Evolutionary conservation across 1,140 invertebrate genomes (phyloP).

Genomic region (Tribolium castaneum): DNA sequence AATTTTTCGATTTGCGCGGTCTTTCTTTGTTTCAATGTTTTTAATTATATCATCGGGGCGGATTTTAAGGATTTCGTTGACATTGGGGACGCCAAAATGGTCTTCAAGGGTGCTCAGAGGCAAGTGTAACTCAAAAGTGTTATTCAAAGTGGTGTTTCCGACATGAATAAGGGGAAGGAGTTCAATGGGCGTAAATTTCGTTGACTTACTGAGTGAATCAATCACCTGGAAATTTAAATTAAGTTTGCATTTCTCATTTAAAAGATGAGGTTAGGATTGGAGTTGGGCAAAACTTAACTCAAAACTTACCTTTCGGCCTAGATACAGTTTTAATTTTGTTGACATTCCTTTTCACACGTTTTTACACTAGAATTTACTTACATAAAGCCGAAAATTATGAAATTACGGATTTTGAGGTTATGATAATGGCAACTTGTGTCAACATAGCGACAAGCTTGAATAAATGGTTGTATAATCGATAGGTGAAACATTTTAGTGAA

Average conservation of each 20-base stretch:
- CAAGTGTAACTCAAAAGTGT: slow-evolving; percentile 57
- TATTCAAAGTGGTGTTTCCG: slow-evolving; percentile 48
- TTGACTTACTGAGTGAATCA: slow-evolving; percentile 53
- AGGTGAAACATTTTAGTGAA: not conserved
- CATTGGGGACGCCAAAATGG: slow-evolving; percentile 58
- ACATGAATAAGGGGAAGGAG: slow-evolving; percentile 58
- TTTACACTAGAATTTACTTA: slow-evolving; percentile 23
- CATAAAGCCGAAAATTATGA: slow-evolving; percentile 13
- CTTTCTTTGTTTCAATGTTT: slow-evolving; percentile 54
- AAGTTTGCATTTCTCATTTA: not conserved
- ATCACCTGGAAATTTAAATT: slow-evolving; percentile 52
- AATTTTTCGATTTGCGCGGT: slow-evolving; percentile 55
- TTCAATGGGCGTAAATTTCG: slow-evolving; percentile 53
- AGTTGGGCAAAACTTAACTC: not conserved
- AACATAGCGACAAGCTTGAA: not conserved
- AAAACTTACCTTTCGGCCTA: slow-evolving; percentile 59
- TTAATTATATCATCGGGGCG: slow-evolving; percentile 62
- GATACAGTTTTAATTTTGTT: slow-evolving; percentile 61
- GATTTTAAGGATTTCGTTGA: slow-evolving; percentile 61
- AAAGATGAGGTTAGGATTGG: slow-evolving; percentile 6
- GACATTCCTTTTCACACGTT: slow-evolving; percentile 52
- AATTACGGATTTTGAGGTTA: slow-evolving; percentile 32
- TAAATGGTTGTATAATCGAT: not conserved
- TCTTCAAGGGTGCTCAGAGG: slow-evolving; percentile 57
- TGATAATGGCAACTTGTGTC: slow-evolving; percentile 14